Conservation (phyloP, 2,888 invertebrate genomes). For the Gerris lacustris region DNA sequence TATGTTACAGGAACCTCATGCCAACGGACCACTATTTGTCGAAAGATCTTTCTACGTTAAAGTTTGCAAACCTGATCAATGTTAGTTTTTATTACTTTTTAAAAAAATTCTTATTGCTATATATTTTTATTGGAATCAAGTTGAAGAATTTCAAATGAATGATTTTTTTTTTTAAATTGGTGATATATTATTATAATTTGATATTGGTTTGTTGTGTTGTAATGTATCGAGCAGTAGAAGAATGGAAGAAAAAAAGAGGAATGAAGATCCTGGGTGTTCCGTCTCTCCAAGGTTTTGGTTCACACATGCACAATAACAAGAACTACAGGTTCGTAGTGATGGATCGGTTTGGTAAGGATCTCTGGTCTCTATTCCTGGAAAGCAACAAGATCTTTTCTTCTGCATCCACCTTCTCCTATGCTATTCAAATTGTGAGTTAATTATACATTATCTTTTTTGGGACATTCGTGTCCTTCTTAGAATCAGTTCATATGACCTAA, state of each 20-base stretch:
- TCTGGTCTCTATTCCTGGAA: slow-evolving; percentile 62
- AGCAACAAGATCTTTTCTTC: slow-evolving; percentile 55
- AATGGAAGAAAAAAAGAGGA: slow-evolving; percentile 55
- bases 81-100: slow-evolving; percentile 40
- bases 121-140: background rate
- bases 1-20: slow-evolving; percentile 63
- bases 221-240: slow-evolving; percentile 45
- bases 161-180: background rate
- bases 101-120: background rate
- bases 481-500: no score
- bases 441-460: background rate
- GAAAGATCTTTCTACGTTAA: slow-evolving; percentile 83
- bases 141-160: background rate
- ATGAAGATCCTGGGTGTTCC: slow-evolving; percentile 72
- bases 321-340: slow-evolving; percentile 79
- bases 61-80: slow-evolving; percentile 56
- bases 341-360: slow-evolving; percentile 76
- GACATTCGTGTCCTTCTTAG: no score
- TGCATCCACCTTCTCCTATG: slow-evolving; percentile 61
- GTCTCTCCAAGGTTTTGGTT: slow-evolving; percentile 67
- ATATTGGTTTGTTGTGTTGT: background rate
- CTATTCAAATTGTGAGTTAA: slow-evolving; percentile 62
- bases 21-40: slow-evolving; percentile 86
- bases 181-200: background rate
- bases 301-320: slow-evolving; percentile 57